These are phyloP conservation scores for Dione juno DNA, from an alignment of 2,888 invertebrate species.

Conservation along the genomic window DNA sequence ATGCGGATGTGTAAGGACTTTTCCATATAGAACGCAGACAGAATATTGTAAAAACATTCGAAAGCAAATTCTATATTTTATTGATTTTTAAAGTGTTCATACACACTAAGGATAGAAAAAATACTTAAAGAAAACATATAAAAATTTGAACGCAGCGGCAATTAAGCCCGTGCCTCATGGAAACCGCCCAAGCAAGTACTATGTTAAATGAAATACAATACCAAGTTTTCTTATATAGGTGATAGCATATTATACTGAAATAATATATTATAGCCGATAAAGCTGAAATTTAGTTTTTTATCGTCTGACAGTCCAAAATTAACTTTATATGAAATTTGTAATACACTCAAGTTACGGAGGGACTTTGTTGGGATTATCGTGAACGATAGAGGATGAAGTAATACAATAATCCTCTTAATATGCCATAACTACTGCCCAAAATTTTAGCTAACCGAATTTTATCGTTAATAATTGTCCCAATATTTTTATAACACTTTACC, in stretches of 20 bases:
- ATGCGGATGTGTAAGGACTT: slow-evolving; percentile 46
- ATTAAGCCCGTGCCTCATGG: too few relatives aligned
- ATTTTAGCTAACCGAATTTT: slow-evolving; percentile 1
- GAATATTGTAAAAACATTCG: not conserved
- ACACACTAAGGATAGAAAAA: too few relatives aligned
- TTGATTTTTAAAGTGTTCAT: too few relatives aligned
- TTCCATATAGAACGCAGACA: slow-evolving; percentile 19
- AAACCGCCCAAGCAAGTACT: too few relatives aligned
- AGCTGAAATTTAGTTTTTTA: not conserved
- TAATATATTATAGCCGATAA: too few relatives aligned
- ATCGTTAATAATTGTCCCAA: not conserved
- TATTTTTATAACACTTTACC: not conserved
- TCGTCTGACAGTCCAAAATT: not conserved
- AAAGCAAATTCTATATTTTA: too few relatives aligned
- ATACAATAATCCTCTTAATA: slow-evolving; percentile 8
- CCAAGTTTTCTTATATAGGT: too few relatives aligned
- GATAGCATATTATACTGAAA: not conserved
- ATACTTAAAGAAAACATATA: too few relatives aligned
- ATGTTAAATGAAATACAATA: too few relatives aligned
- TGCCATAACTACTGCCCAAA: not conserved
- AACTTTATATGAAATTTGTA: not conserved
- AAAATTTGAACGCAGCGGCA: too few relatives aligned
- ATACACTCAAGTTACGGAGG: not conserved
- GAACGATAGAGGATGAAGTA: not conserved
- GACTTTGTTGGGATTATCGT: not conserved